Conservation (phyloP, 2,113 vertebrate genomes). For the Etheostoma spectabile region DNA sequence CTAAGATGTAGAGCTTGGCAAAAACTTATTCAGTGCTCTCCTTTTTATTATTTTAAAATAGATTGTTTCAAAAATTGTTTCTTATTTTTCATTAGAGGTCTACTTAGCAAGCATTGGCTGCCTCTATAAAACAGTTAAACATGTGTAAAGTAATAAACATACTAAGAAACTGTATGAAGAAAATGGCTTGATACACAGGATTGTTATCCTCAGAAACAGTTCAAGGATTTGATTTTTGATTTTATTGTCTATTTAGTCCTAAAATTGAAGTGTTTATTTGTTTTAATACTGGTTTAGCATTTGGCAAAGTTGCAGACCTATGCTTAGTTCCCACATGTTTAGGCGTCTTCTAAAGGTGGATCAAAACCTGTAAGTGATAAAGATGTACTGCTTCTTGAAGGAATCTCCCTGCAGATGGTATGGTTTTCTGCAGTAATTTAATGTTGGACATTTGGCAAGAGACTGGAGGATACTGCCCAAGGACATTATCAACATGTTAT, state of each 20-base stretch:
- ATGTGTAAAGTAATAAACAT: neutral
- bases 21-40: neutral
- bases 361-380: neutral
- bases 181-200: neutral
- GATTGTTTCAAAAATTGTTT: neutral
- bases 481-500: conserved; percentile 34
- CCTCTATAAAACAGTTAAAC: neutral
- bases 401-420: neutral
- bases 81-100: too few species aligned
- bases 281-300: neutral
- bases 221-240: neutral
- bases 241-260: neutral
- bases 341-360: neutral
- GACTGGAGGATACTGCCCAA: conserved; percentile 1
- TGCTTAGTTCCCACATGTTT: neutral
- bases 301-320: neutral
- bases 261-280: neutral
- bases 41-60: neutral
- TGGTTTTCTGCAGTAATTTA: conserved; percentile 18
- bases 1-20: neutral
- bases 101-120: neutral
- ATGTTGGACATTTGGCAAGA: conserved; percentile 16
- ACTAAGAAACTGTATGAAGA: neutral
- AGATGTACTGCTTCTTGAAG: conserved; percentile 8
- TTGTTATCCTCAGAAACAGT: neutral